Evolutionary conservation across 2,888 invertebrate genomes (phyloP).

Genomic region (Pollenia angustigena): DNA sequence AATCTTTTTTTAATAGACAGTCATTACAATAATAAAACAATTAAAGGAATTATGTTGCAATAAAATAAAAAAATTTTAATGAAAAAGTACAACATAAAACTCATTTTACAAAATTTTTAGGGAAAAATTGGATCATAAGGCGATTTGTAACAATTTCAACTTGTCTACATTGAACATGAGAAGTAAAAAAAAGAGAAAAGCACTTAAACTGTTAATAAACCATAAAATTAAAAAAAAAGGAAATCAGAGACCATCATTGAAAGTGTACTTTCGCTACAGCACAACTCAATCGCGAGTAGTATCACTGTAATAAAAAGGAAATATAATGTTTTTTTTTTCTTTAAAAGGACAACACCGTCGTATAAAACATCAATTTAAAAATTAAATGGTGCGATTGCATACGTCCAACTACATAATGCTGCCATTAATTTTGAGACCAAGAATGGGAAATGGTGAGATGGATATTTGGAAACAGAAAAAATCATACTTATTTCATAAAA

Average conservation of each 20-base stretch:
- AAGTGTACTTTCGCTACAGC: neutral
- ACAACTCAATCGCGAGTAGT: neutral
- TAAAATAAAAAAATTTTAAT: slow-evolving; percentile 75
- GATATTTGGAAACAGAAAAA: neutral
- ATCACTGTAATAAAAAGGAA: slow-evolving; percentile 12
- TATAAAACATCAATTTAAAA: slow-evolving; percentile 68
- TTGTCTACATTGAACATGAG: slow-evolving; percentile 74
- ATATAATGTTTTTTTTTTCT: neutral
- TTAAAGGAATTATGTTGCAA: slow-evolving; percentile 80
- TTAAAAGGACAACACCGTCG: slow-evolving; percentile 30
- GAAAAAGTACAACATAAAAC: slow-evolving; percentile 57
- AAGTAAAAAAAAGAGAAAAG: slow-evolving; percentile 31
- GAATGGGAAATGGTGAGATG: neutral
- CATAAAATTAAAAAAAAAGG: slow-evolving; percentile 70
- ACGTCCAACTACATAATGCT: slow-evolving; percentile 54
- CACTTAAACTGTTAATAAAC: slow-evolving; percentile 74
- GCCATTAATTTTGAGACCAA: slow-evolving; percentile 14
- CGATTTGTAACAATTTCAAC: slow-evolving; percentile 79
- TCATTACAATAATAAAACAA: slow-evolving; percentile 73
- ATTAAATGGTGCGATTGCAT: slow-evolving; percentile 68
- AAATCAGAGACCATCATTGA: slow-evolving; percentile 15
- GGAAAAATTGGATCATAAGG: slow-evolving; percentile 78
- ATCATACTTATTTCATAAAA: slow-evolving; percentile 6
- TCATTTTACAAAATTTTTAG: slow-evolving; percentile 32
- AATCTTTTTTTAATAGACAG: slow-evolving; percentile 53